phyloP scores from a whole-genome alignment of 2,888 invertebrate genomes.

The Melinaea marsaeus region DNA sequence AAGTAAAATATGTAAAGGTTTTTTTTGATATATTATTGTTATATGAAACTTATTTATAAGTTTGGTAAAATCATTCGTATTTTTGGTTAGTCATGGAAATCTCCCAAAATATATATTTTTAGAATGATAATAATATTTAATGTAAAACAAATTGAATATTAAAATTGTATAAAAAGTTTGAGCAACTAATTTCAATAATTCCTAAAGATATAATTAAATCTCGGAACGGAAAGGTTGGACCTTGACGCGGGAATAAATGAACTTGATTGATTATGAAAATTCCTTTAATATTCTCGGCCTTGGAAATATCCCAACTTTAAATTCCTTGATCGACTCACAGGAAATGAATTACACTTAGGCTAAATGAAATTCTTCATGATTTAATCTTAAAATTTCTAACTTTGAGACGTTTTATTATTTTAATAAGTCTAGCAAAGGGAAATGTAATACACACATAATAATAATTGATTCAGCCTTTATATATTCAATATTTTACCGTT shows the following conservation, averaged over 20 bases:
- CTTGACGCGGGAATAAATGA: conserved; percentile 27
- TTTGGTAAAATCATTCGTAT: too few relatives aligned
- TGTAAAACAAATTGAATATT: too few relatives aligned
- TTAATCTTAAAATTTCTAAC: conserved; percentile 47
- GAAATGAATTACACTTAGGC: conserved; percentile 70
- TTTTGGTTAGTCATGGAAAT: background rate
- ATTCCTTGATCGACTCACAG: conserved; percentile 23
- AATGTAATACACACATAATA: conserved; percentile 1
- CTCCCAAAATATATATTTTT: too few relatives aligned
- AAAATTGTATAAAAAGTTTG: too few relatives aligned
- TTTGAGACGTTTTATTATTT: conserved; percentile 33
- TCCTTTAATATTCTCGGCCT: conserved; percentile 50
- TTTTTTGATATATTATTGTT: background rate
- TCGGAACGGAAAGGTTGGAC: conserved; percentile 29
- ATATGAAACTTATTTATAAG: too few relatives aligned
- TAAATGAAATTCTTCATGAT: conserved; percentile 72
- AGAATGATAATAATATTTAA: too few relatives aligned
- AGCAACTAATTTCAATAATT: too few relatives aligned
- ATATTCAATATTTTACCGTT: too few relatives aligned
- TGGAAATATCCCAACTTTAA: too few relatives aligned
- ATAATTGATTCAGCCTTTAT: too few relatives aligned
- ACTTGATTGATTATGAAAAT: conserved; percentile 69
- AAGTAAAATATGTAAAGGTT: conserved; percentile 9
- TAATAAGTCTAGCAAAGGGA: conserved; percentile 21
- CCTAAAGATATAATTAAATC: too few relatives aligned